phyloP scores from a whole-genome alignment of 2,888 invertebrate genomes.

The Melolontha melolontha region DNA sequence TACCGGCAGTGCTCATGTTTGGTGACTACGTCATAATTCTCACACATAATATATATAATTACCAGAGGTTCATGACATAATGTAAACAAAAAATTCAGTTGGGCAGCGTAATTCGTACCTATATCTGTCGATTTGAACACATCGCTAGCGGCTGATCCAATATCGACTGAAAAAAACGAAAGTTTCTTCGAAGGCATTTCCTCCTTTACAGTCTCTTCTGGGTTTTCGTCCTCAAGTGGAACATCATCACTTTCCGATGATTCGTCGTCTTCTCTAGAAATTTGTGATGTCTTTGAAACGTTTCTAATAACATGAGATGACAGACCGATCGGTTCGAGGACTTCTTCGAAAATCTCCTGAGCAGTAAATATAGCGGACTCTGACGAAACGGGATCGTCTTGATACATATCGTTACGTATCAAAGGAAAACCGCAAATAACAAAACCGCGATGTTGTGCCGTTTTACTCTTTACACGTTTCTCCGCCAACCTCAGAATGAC shows the following conservation, averaged over 20 bases:
- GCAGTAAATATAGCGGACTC: slow-evolving; percentile 63
- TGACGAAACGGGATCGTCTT: slow-evolving; percentile 62
- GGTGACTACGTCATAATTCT: slow-evolving; percentile 68
- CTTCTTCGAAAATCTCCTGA: slow-evolving; percentile 62
- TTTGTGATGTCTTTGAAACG: slow-evolving; percentile 40
- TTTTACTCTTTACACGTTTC: slow-evolving; percentile 67
- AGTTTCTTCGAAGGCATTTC: slow-evolving; percentile 34
- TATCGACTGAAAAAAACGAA: slow-evolving; percentile 47
- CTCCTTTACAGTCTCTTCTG: slow-evolving; percentile 26
- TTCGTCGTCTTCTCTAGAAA: slow-evolving; percentile 37
- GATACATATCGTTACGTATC: slow-evolving; percentile 65
- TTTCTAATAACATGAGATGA: slow-evolving; percentile 39
- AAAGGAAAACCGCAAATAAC: slow-evolving; percentile 76
- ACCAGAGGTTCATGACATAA: slow-evolving; percentile 61
- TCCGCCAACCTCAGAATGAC: slow-evolving; percentile 68
- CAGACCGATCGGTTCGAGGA: slow-evolving; percentile 54
- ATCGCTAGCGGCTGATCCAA: slow-evolving; percentile 49
- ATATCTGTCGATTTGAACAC: slow-evolving; percentile 53
- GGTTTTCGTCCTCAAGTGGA: slow-evolving; percentile 50
- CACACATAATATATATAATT: slow-evolving; percentile 70
- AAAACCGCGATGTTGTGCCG: slow-evolving; percentile 72
- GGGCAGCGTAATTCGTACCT: slow-evolving; percentile 56
- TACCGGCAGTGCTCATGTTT: slow-evolving; percentile 60
- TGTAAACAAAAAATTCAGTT: slow-evolving; percentile 59
- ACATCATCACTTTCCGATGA: slow-evolving; percentile 52